These are phyloP conservation scores for Pollachius pollachius DNA, from an alignment of 2,113 vertebrate genomes.

Conservation along the genomic window DNA sequence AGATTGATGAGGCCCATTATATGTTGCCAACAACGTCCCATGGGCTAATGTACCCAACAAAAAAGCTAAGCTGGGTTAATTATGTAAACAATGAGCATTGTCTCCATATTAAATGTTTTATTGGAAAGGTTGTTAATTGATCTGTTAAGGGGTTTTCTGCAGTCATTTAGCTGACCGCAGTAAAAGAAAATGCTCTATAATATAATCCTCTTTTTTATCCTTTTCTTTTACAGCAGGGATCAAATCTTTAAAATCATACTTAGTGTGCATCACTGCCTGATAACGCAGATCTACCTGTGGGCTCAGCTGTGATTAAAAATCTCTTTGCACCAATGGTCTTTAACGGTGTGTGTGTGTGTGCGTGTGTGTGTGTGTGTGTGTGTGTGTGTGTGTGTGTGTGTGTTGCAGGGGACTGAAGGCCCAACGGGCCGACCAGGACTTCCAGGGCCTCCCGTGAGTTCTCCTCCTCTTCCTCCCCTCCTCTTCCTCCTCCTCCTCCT, in stretches of 20 bases:
- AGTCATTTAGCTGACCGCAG: too few species aligned
- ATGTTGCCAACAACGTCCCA: too few species aligned
- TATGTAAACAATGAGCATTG: conserved; percentile 4
- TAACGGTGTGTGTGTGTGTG: conserved; percentile 28
- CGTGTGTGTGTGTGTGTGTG: too few species aligned
- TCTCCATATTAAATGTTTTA: neutral
- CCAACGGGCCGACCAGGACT: conserved; percentile 79
- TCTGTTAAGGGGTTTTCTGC: neutral
- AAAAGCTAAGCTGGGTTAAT: too few species aligned
- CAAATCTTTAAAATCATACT: neutral
- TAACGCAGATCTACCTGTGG: conserved; percentile 5
- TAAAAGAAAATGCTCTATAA: neutral
- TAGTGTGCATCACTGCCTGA: conserved; percentile 11
- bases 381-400: too few species aligned
- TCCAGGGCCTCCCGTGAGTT: conserved; percentile 77
- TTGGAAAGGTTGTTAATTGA: neutral
- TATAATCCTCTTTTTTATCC: neutral
- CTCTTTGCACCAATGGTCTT: neutral
- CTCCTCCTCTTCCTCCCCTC: conserved; percentile 13
- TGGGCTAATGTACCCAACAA: neutral
- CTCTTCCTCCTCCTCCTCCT: conserved; percentile 1
- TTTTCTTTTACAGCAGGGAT: neutral
- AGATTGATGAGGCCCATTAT: neutral
- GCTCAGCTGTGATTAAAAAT: neutral
- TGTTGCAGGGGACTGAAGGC: conserved; percentile 85